Evolutionary conservation across 2,113 vertebrate genomes (phyloP), one percentile per base, ranked within the genome.

Genomic region (Talpa occidentalis): DNA sequence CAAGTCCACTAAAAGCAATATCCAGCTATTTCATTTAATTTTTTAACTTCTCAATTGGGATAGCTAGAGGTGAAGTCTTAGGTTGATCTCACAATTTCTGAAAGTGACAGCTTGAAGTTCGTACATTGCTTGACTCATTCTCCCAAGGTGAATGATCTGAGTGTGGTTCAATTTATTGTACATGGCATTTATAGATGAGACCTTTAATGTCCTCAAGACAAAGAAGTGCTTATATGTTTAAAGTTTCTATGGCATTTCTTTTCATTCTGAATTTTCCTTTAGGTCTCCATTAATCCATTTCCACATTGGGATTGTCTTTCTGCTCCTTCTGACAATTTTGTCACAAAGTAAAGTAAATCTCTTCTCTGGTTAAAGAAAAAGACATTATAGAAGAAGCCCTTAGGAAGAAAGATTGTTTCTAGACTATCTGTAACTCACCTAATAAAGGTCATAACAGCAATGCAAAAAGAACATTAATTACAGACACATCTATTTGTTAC

Each of bases 31-130:
- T 47, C 35, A 73, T 82, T 91, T 88, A 78, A 67, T 49, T 85
- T 85, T 91, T 92, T 70, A 73, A 81, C 67, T 69, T 94, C 81
- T 93, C 86, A 47, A 30, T 94, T 96, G 94, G 95, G 78, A 93
- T 96, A 88, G 44, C 47, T 64, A 67, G 35, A 85, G 35, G 77
- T 96, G 35, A 95, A 91, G 69, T 82, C 73, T 94, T 78, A 78
- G 67, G 86, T 88, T 0, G 0, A 28, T 40, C 69, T 89, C 37
- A 82, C 64, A 74, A 32, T 88, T 94, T 95, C 69, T 6, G 0
- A 64, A 96, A 83, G 81, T 91, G 83, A 88, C 73, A 93, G 69
- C 21, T 86, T 94, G 40, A 91, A 62, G n/a, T 94, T 91, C 30
- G 19, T 30, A 60, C 67, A 56, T 85, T 79, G 42, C 42, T 93